Evolutionary conservation across 1,140 invertebrate genomes (phyloP), one percentile per base, ranked within the genome.

Genomic region (Drosophila sechellia): DNA sequence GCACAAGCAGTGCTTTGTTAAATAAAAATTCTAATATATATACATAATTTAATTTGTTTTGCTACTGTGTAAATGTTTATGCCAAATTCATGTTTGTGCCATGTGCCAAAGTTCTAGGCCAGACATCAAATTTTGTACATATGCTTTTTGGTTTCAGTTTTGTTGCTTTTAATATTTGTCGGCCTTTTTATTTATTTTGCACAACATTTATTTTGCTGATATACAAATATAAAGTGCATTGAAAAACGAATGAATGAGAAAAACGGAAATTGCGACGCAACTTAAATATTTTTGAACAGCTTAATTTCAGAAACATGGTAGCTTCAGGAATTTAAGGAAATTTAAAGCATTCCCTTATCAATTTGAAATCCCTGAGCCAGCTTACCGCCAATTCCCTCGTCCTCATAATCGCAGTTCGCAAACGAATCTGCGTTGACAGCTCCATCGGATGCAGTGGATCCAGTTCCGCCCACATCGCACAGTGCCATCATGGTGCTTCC

Each of bases 301-400:
- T 39, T 13, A 15, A 12, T 22, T 34, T 34, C 5, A 35, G n/a
- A n/a, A n/a, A n/a, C n/a, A n/a, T n/a, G n/a, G n/a, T n/a, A n/a
- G n/a, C n/a, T 34, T 34, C 5, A 35, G 4, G 5, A 11, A 42
- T 8, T 3, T 17, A 4, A 17, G 6, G 0, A 3, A 42, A 4
- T 6, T 22, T 8, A 3, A 53, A 8, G 6, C 15, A n/a, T 10
- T 53, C 20, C 15, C 17, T n/a, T 15, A 12, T 37, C 15, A 31
- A 63, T 25, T 31, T 8, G 11, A 46, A 56, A 22, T 69, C 58
- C 64, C 64, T 4, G 37, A 5, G 35, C 25, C 48, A 15, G 31
- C 83, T 86, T 52, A 86, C 83, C 83, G 75, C 83, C 83, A 79
- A 87, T 89, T 52, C 83, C 83, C 56, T 87, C 83, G 48, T 87